Percentiles rank a stretch among this genome's conserved stretches.
Evolutionary conservation across 2,888 invertebrate genomes (phyloP).

Genomic region (Heliconius aoede): DNA sequence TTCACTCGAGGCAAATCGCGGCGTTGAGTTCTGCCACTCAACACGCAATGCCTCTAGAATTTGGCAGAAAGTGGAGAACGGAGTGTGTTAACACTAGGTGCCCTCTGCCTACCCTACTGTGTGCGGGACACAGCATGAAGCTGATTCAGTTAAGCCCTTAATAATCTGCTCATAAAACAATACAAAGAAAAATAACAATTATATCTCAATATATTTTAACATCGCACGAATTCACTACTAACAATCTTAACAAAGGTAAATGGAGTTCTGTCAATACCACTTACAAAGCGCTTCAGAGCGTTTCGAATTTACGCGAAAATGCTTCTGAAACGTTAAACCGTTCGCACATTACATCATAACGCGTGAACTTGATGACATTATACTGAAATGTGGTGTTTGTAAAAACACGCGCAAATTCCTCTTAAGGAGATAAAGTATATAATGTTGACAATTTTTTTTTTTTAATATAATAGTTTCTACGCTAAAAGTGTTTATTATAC

Average conservation of each 20-base stretch:
- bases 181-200: neutral
- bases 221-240: neutral
- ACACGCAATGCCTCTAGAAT: too few species aligned
- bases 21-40: too few species aligned
- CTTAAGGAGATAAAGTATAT: neutral
- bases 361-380: neutral
- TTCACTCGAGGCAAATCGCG: too few species aligned
- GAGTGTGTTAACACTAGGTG: too few species aligned
- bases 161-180: too few species aligned
- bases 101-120: too few species aligned
- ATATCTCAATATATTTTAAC: neutral
- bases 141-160: too few species aligned
- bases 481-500: too few species aligned
- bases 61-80: too few species aligned
- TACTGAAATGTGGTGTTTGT: constrained; percentile 12
- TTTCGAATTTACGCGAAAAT: constrained; percentile 37
- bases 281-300: constrained; percentile 30
- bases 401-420: neutral
- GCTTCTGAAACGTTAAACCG: constrained; percentile 27
- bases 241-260: constrained; percentile 29
- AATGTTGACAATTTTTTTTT: neutral
- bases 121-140: too few species aligned
- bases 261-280: constrained; percentile 38
- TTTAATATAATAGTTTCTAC: too few species aligned
- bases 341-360: constrained; percentile 8